Evolutionary conservation across 2,113 vertebrate species (phyloP), one percentile per base, ranked within the genome.

Genomic region (Pleuronectes platessa): DNA sequence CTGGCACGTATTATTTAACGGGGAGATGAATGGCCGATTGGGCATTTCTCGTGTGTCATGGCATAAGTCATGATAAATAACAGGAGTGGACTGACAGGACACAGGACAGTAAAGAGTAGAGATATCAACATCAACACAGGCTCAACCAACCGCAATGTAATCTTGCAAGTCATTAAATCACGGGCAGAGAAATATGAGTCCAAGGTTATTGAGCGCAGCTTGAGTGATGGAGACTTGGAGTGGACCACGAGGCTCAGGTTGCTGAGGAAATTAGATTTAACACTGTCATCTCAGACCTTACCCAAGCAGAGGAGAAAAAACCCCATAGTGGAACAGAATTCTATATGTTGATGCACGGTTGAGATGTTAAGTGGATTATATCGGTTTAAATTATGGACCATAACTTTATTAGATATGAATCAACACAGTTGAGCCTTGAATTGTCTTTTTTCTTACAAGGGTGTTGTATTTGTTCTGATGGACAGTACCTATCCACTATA

Each of bases 151-250:
- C 80, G 71, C 82, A 71, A 58, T 90, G 88, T 91, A 90, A 90
- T 86, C 92, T 92, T 92, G 91, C 83, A 88, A 90, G 92, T 88
- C 86, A 72, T 94, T 94, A 94, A 94, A 94, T 94, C 92, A 92
- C 81, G 82, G 81, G 63, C 83, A 81, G 76, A 92, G 90, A 94
- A 93, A 93, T 93, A 92, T 86, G 92, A 94, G 86, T 89, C 90
- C 93, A 93, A 94, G 93, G 93, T 94, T 94, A 94, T 91, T 93
- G 94, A 93, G 86, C 65, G 45, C 82, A 13, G 66, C 2, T 37
- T 91, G 93, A 94, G 69, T 89, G 89, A 94, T 93, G 88, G 86
- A 84, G 90, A 78, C 85, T 82, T 64, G 70, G 84, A 89, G 86
- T 62, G 78, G 84, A 84, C 82, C 73, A 62, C 70, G 27, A 79